Percentiles rank a stretch among this genome's conserved stretches.
Conservation (phyloP, 1,140 invertebrate genomes). For the Drosophila bifasciata region DNA sequence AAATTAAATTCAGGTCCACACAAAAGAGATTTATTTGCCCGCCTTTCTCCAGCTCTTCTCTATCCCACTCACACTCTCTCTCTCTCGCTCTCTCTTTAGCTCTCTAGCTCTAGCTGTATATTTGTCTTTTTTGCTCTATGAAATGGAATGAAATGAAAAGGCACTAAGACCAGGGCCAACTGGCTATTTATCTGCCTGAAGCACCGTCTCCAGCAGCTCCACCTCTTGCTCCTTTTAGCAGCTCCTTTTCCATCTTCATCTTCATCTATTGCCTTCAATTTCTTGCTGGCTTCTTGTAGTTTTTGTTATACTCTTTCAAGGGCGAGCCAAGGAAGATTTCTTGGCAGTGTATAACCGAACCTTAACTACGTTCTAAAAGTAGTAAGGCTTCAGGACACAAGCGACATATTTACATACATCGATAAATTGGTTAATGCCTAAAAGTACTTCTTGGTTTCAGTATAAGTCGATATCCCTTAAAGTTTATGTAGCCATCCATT, state of each 20-base stretch:
- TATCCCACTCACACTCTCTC: neutral
- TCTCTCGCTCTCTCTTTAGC: neutral
- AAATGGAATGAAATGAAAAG: constrained; percentile 70
- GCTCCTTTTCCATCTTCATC: constrained; percentile 14
- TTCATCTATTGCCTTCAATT: constrained; percentile 30
- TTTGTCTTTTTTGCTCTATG: constrained; percentile 40
- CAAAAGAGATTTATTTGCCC: constrained; percentile 80
- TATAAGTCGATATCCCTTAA: too few relatives aligned
- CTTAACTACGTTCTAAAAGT: too few relatives aligned
- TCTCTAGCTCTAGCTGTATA: constrained; percentile 7
- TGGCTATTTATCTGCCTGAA: constrained; percentile 77
- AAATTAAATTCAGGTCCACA: constrained; percentile 83
- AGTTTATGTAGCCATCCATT: too few relatives aligned
- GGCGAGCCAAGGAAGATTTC: too few relatives aligned
- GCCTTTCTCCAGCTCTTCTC: constrained; percentile 17
- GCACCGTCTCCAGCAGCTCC: constrained; percentile 44
- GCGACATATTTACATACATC: too few relatives aligned
- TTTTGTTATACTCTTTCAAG: constrained; percentile 18
- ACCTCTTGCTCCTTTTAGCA: constrained; percentile 31
- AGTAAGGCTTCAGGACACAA: too few relatives aligned
- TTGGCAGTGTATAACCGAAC: too few relatives aligned
- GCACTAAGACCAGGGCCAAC: constrained; percentile 47
- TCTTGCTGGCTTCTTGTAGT: constrained; percentile 28
- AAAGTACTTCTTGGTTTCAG: too few relatives aligned
- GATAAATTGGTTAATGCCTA: too few relatives aligned